A percentile compares a stretch with the other conserved stretches of the same genome.
phyloP scores from a whole-genome alignment of 2,888 invertebrate species.

The Tipula helvola region DNA sequence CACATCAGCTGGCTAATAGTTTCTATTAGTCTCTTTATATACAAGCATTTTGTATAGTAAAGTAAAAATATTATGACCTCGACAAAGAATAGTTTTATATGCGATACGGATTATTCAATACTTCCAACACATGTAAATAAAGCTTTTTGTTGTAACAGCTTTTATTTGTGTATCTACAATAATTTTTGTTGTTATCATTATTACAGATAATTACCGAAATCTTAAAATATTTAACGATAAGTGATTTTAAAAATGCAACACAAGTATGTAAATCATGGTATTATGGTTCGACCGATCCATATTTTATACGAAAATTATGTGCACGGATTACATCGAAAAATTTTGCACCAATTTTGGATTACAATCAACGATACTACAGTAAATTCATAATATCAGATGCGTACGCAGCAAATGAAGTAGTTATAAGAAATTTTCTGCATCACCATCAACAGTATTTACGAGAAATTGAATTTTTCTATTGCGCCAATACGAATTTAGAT shows the following conservation, averaged over 20 bases:
- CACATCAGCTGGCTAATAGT: not conserved
- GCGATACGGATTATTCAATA: not conserved
- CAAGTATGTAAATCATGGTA: not conserved
- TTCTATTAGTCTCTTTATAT: not conserved
- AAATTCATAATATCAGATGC: not conserved
- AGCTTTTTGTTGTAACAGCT: not conserved
- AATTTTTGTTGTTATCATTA: not conserved
- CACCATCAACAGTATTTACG: not conserved
- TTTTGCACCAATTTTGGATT: not conserved
- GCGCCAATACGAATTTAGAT: not conserved
- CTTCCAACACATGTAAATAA: not conserved
- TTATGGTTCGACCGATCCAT: not conserved
- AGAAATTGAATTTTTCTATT: not conserved
- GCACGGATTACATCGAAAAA: not conserved
- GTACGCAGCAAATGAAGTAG: not conserved
- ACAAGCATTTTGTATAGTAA: not conserved
- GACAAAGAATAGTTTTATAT: not conserved
- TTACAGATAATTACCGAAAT: not conserved
- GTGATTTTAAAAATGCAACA: not conserved
- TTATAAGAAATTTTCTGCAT: not conserved
- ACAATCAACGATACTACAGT: not conserved
- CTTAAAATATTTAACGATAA: not conserved
- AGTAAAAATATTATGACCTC: not conserved
- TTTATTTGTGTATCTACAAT: not conserved
- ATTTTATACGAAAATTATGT: not conserved